A percentile compares a stretch with the other conserved stretches of the same genome.
Conservation (phyloP, 2,888 invertebrate genomes). For the Odontocolon sp. region DNA sequence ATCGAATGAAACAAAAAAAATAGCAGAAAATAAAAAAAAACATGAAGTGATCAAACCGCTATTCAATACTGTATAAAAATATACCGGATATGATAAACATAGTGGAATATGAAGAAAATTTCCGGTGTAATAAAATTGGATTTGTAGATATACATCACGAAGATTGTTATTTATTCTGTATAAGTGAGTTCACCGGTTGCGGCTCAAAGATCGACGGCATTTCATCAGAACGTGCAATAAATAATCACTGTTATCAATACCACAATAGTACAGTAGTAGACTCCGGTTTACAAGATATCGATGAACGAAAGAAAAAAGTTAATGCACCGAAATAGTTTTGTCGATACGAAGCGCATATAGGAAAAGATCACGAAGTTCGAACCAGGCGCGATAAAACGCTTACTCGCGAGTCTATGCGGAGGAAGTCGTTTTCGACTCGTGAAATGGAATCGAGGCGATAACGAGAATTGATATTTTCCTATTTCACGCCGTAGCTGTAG, state of each 20-base stretch:
- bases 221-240: neutral
- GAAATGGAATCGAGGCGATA: conserved; percentile 50
- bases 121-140: neutral
- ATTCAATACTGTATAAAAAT: neutral
- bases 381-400: conserved; percentile 25
- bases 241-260: neutral
- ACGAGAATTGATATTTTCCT: conserved; percentile 50
- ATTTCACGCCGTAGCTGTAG: neutral
- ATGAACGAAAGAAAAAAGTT: neutral
- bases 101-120: neutral
- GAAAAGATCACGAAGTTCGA: conserved; percentile 13
- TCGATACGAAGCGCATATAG: neutral
- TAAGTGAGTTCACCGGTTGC: neutral
- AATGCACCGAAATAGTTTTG: conserved; percentile 7
- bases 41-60: neutral
- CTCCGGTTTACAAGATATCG: conserved; percentile 21
- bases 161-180: too few species aligned
- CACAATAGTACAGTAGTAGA: neutral
- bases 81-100: too few species aligned
- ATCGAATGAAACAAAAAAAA: neutral
- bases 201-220: neutral
- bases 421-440: conserved; percentile 48
- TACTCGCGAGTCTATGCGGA: conserved; percentile 21
- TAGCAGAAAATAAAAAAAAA: too few species aligned
- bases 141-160: neutral